Base-by-base conservation (phyloP, 2,888 invertebrate species). In the Aleiodes alternator region DNA sequence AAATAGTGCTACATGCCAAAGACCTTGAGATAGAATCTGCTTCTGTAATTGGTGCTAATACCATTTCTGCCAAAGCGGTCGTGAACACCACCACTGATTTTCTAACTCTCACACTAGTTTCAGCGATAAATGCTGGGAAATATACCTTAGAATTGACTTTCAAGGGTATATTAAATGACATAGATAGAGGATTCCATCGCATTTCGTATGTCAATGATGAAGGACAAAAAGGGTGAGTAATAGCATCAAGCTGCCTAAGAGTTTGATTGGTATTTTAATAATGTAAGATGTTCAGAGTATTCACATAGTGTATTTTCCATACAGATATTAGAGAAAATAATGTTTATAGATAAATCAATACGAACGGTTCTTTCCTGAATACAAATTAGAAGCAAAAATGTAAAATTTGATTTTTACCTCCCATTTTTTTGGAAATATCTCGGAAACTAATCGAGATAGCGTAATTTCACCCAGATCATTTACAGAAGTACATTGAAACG, bases 111-210 rank as follows among this genome's bases (percentile, higher is more conserved):
- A 51, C 50, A 5, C n/a, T 51, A 14, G 11, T 3, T 12, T 7
- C 3, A 12, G 29, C 14, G 31, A 3, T 34, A 34, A 31, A 12
- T 9, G 9, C 34, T n/a, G 53, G 90, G 11, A 90, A 91, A 79
- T 92, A 93, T 77, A 90, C 88, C 0, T 82, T 94, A 16, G 90
- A 90, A 77, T 83, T 93, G 11, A 85, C 90, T 0, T 93, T 92
- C 83, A 85, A 87, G 11, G 93, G 93, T 11, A 86, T 83, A 23
- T 91, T 94, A 31, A 91, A 91, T n/a, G 92, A 93, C 82, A 90
- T 92, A 1, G 87, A 93, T 76, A 91, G 91, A 66, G 95, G 95
- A 69, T 93, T 95, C 84, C 95, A 94, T 84, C 92, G 92, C 82
- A 94, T 93, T 80, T 92, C 91, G 59, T 95, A 95, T 82, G 88